These are phyloP conservation scores for Drosophila anomalipes DNA, from an alignment of 2,888 invertebrate species.

Conservation along the genomic window DNA sequence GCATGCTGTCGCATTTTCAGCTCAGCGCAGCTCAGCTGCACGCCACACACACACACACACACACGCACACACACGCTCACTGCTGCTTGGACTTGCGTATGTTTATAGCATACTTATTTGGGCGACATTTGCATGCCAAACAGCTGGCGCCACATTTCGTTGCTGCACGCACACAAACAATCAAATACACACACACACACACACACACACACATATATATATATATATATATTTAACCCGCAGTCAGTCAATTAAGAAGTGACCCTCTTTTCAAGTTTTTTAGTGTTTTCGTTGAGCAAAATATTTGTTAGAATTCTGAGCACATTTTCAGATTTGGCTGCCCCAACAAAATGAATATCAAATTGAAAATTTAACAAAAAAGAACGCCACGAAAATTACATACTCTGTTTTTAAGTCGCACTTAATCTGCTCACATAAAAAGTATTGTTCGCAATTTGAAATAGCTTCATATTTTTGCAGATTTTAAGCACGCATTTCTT, in stretches of 20 bases:
- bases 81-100: not conserved
- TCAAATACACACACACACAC: not conserved
- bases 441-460: too few relatives aligned
- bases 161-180: slow-evolving; percentile 27
- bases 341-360: not conserved
- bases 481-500: not conserved
- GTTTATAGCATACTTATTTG: slow-evolving; percentile 33
- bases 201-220: not conserved
- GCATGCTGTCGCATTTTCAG: slow-evolving; percentile 24
- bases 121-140: slow-evolving; percentile 45
- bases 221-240: not conserved
- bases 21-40: slow-evolving; percentile 15
- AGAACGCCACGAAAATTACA: not conserved
- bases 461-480: not conserved
- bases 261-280: not conserved
- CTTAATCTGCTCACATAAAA: too few relatives aligned
- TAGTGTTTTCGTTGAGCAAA: not conserved
- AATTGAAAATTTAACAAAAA: not conserved
- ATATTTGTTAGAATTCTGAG: not conserved
- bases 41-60: slow-evolving; percentile 11
- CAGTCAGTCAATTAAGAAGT: slow-evolving; percentile 42
- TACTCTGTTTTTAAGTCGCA: not conserved
- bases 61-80: not conserved
- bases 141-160: slow-evolving; percentile 48
- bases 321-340: not conserved